These are phyloP conservation scores for Salvelinus namaycush DNA, from an alignment of 2,113 vertebrate genomes.

Conservation along the genomic window DNA sequence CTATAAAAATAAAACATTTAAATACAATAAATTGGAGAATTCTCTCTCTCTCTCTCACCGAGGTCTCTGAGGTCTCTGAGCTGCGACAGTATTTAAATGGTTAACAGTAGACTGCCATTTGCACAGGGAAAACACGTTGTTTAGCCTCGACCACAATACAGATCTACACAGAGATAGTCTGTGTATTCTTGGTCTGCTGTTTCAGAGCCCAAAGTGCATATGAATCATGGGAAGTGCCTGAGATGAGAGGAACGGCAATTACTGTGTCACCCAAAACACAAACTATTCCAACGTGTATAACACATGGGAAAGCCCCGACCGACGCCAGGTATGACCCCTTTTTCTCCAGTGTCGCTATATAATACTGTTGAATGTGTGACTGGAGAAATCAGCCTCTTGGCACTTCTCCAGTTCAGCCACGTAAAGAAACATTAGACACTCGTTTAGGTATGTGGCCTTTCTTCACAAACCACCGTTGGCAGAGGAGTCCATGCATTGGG, in stretches of 20 bases:
- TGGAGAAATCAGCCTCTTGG: constrained; percentile 18
- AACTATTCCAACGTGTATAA: not conserved
- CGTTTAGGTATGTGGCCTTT: constrained; percentile 21
- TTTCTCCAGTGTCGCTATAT: constrained; percentile 20
- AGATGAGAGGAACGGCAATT: not conserved
- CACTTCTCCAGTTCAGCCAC: constrained; percentile 16
- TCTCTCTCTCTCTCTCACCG: constrained; percentile 6
- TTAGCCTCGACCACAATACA: not conserved
- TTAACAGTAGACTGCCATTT: not conserved
- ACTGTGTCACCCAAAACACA: constrained; percentile 1
- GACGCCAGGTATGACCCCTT: constrained; percentile 20
- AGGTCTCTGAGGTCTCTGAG: not conserved
- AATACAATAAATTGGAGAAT: constrained; percentile 8
- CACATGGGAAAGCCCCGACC: constrained; percentile 7
- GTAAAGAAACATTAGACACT: constrained; percentile 44
- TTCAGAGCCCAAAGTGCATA: not conserved
- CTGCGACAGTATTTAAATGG: not conserved
- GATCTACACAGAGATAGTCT: not conserved
- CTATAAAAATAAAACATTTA: constrained; percentile 19
- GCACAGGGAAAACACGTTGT: not conserved
- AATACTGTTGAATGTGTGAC: constrained; percentile 20
- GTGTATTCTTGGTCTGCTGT: not conserved
- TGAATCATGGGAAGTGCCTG: not conserved
- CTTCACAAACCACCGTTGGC: constrained; percentile 25
- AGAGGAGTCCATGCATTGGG: not conserved